Base-by-base conservation (phyloP, 2,888 invertebrate genomes). In the Cryptocephalus primarius region DNA sequence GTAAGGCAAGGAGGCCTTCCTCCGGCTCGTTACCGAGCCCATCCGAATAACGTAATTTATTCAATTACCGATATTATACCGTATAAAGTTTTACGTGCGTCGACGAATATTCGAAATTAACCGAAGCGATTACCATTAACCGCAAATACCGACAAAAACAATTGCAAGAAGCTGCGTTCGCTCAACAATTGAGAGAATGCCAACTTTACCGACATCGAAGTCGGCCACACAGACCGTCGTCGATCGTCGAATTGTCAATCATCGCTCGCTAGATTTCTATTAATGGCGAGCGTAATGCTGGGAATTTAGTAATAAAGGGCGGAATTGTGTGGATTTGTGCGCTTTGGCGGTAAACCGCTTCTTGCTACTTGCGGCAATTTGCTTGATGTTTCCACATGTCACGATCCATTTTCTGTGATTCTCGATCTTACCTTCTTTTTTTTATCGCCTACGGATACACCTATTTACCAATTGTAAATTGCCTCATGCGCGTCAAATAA, bases 71-170 rank as follows among this genome's bases (percentile, higher is more conserved):
- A 43, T 48, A 50, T 45, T 50, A 41, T 44, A 44, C 43, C 42
- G 39, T 38, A 36, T 36, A 36, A 36, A 36, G 36, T 36, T 11
- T 36, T 36, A 36, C 44, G 52, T 48, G 44, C 43, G 38, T 43
- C 38, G 42, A 44, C 39, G 61, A 63, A 63, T 62, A 60, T 58
- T 56, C 59, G 50, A 60, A 63, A 63, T 63, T 60, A 65, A 61
- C 62, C 60, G 62, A 64, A 64, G 59, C 64, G 63, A 64, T 64
- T 64, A 63, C 62, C 63, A 62, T 64, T 61, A 61, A 63, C 63
- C 60, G 59, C 60, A 60, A 58, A 57, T 56, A 58, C 55, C 53
- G 47, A 50, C 53, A 56, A 62, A 57, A 58, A 57, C 58, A 56
- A 60, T 59, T 52, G 60, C 54, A 62, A 61, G 61, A 62, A 63